Evolutionary conservation across 2,888 invertebrate species (phyloP).

Genomic region (Rotaria socialis): DNA sequence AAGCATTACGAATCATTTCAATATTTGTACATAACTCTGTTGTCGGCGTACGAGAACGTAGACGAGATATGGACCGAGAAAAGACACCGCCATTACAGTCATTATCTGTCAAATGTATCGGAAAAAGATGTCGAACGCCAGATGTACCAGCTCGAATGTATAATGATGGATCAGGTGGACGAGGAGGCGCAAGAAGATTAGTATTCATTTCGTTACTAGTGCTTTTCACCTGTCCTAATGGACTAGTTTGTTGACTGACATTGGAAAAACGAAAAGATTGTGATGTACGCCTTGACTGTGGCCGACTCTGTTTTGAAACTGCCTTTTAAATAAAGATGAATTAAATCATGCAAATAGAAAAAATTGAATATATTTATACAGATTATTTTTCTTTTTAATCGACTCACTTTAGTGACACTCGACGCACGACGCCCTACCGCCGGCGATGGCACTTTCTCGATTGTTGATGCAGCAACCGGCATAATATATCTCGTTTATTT

Average conservation of each 20-base stretch:
- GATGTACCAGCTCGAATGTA: slow-evolving; percentile 15
- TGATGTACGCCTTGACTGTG: not conserved
- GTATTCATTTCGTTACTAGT: not conserved
- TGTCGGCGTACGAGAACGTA: slow-evolving; percentile 14
- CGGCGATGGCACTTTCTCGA: not conserved
- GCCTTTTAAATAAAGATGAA: not conserved
- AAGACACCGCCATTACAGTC: not conserved
- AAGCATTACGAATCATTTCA: slow-evolving; percentile 30
- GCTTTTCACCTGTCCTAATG: not conserved
- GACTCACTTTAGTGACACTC: not conserved
- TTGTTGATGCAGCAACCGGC: not conserved
- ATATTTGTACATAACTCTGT: slow-evolving; percentile 19
- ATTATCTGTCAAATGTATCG: not conserved
- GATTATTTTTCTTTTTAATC: not conserved
- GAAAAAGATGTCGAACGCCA: slow-evolving; percentile 29
- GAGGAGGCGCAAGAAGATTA: not conserved
- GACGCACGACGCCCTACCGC: not conserved
- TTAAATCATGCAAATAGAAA: not conserved
- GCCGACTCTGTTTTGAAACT: not conserved
- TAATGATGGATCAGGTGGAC: slow-evolving; percentile 26
- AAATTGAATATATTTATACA: not conserved
- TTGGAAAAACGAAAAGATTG: not conserved
- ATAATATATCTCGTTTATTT: not conserved
- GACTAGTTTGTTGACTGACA: slow-evolving; percentile 1
- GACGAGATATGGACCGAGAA: slow-evolving; percentile 19